Evolutionary conservation across 2,888 invertebrate genomes (phyloP), one percentile per base, ranked within the genome.

Genomic region (Dorcus parallelipipedus): DNA sequence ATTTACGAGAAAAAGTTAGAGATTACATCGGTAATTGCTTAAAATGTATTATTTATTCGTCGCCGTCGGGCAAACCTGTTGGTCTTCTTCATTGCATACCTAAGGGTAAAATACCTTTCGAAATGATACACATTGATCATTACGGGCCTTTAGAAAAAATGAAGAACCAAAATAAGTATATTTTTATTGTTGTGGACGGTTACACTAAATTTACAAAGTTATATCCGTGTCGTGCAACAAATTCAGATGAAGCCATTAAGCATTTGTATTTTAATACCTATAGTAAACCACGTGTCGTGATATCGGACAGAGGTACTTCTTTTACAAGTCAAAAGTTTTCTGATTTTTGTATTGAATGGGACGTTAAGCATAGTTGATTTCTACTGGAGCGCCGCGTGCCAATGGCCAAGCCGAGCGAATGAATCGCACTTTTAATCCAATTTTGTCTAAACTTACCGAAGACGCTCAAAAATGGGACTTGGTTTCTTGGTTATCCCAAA

Each of bases 381-480:
- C 72, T 3, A 63, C 66, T 1, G 67, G 59, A 3, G 65, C 66
- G 0, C 71, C 71, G 1, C 61, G 70, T 26, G 67, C 70, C 0
- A 74, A 73, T 54, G 71, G 73, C 0, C 72, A 75, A 56, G 63
- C 66, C 1, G 69, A 71, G 40, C 54, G 68, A 33, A 51, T 64
- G n/a, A 67, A 71, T 52, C 59, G 64, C 0, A 47, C 49, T 0
- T 56, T 70, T 9, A 69, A 62, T 1, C 65, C 65, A 7, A 68
- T 69, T 59, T 42, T 71, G 9, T 57, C 67, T 7, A 71, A 70
- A 56, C 38, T 67, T 14, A 53, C 53, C 7, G 17, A 10, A 8
- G 57, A 58, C 1, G 38, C 38, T 1, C 49, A 58, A 6, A 66
- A 64, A 57, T 70, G 69, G 69, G 65, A 68, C 33, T 9, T 20